Evolutionary conservation across 1,140 invertebrate genomes (phyloP), one percentile per base, ranked within the genome.

Genomic region (Drosophila kepulauana): DNA sequence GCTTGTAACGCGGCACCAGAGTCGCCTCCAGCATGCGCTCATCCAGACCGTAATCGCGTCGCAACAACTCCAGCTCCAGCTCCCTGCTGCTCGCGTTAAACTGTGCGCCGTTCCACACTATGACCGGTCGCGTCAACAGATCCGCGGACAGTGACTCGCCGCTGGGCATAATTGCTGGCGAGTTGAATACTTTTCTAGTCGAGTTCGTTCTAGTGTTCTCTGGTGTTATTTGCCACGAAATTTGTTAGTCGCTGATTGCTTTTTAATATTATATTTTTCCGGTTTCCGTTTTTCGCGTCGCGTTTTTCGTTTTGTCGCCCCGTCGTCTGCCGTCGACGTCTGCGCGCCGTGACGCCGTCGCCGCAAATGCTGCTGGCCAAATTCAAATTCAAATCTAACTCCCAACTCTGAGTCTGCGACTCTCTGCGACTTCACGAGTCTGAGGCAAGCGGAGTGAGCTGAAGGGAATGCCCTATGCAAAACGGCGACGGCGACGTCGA

Each of bases 301-400:
- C 70, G 77, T 77, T 59, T 35, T 54, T 75, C 70, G 77, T 77
- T 25, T 25, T 25, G 20, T 54, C 58, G 13, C 30, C 68, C 10
- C 70, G 74, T 61, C 65, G 20, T 33, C 33, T 33, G 33, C 5
- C 33, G 20, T 33, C 61, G 64, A 79, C 87, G 87, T 91, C 82
- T 72, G 87, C 59, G 65, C 75, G 74, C 82, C 78, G 82, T 73
- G 81, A 85, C 84, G 77, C 69, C 75, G 69, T 79, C 76, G 74
- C 69, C 75, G 77, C 85, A 91, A 91, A 91, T 91, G 87, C 75
- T 91, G 70, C 58, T 85, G 75, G 82, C 84, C 90, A 88, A 88
- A 86, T 74, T 71, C 70, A 76, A 84, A 75, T 38, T 71, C 70
- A 76, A 84, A 75, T 38, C 65, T 41, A 68, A 56, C 51, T 65